Percentiles rank a stretch among this genome's conserved stretches.
Conservation (phyloP, 2,888 invertebrate species). For the Nineta flava region DNA sequence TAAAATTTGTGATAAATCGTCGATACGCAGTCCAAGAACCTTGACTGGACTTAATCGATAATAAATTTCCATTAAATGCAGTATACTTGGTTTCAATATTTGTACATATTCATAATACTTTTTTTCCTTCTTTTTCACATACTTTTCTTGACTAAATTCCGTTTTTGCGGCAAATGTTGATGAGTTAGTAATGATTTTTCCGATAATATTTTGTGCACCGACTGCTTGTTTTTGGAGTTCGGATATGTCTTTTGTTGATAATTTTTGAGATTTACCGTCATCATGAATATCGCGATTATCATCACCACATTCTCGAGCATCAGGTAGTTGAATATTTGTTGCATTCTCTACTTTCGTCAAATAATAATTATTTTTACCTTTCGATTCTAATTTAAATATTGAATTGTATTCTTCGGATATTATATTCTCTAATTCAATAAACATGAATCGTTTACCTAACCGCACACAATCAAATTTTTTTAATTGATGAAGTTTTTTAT, state of each 20-base stretch:
- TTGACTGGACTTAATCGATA: conserved; percentile 62
- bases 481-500: conserved; percentile 60
- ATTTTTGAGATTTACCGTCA: conserved; percentile 62
- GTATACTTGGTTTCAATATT: conserved; percentile 63
- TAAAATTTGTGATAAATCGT: conserved; percentile 79
- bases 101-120: conserved; percentile 80
- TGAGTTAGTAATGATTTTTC: conserved; percentile 77
- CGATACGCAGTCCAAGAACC: conserved; percentile 63
- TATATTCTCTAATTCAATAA: conserved; percentile 45
- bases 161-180: conserved; percentile 82
- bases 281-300: conserved; percentile 79
- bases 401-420: conserved; percentile 55
- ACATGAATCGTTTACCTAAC: conserved; percentile 45
- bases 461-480: conserved; percentile 42
- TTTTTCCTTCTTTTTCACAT: conserved; percentile 85
- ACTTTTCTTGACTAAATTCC: conserved; percentile 85
- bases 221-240: conserved; percentile 58
- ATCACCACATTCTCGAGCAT: conserved; percentile 47
- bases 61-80: conserved; percentile 71
- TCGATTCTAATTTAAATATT: conserved; percentile 46
- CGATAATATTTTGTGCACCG: conserved; percentile 70
- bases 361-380: conserved; percentile 33
- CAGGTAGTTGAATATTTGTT: conserved; percentile 30
- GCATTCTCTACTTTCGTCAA: conserved; percentile 37
- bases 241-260: conserved; percentile 70